Evolutionary conservation across 2,797 vertebrate species (phyloP).

Genomic region (Phylloscopus collybita): DNA sequence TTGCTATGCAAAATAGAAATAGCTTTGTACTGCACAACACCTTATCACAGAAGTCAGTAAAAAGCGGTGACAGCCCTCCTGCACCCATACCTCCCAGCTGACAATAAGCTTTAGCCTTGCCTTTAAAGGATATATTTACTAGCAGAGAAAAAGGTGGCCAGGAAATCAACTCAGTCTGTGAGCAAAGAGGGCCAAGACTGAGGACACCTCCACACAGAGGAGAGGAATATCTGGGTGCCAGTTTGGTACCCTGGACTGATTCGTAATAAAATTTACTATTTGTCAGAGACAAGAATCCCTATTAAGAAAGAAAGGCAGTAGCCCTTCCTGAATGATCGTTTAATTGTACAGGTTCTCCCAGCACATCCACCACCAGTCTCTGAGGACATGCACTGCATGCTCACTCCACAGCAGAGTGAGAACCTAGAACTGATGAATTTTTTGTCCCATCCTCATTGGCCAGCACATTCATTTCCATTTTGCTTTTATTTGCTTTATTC

Average conservation of each 20-base stretch:
- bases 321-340: background rate
- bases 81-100: fast-evolving
- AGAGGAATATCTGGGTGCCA: background rate
- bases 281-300: background rate
- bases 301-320: background rate
- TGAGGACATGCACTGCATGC: fast-evolving
- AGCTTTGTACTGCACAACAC: background rate
- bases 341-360: background rate
- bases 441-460: background rate
- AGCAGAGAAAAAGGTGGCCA: background rate
- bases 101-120: background rate
- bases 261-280: background rate
- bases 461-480: background rate
- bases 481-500: background rate
- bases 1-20: background rate
- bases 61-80: background rate
- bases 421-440: background rate
- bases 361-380: background rate
- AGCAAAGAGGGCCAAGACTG: background rate
- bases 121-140: background rate
- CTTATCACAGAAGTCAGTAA: background rate
- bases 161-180: background rate
- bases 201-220: background rate
- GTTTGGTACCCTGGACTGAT: background rate
- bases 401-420: background rate